These are phyloP conservation scores for Saccostrea echinata DNA, from an alignment of 1,140 invertebrate genomes.

Conservation along the genomic window DNA sequence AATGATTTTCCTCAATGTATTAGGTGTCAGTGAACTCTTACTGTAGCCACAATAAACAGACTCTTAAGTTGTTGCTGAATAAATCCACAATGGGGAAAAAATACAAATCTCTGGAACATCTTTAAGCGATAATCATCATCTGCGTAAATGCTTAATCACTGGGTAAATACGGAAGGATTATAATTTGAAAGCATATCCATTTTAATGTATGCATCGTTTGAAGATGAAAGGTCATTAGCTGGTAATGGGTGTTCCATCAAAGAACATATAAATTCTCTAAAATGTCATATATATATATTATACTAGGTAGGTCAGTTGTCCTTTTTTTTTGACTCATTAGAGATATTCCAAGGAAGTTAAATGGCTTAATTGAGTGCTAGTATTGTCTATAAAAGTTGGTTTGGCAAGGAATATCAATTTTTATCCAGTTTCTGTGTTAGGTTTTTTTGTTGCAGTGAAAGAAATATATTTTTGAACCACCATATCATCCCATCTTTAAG, in stretches of 20 bases:
- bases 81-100: neutral
- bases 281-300: neutral
- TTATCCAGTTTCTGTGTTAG: neutral
- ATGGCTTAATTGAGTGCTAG: neutral
- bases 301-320: neutral
- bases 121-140: neutral
- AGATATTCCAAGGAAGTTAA: neutral
- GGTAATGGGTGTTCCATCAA: neutral
- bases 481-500: neutral
- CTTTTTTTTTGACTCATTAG: neutral
- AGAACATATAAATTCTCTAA: too few relatives aligned
- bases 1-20: neutral
- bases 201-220: neutral
- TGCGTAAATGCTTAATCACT: neutral
- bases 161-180: neutral
- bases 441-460: neutral
- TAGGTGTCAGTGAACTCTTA: neutral
- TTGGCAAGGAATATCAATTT: neutral
- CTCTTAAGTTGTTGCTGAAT: neutral
- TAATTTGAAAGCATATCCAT: neutral
- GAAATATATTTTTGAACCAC: neutral
- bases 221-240: neutral
- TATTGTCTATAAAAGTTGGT: neutral
- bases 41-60: neutral
- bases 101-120: neutral